Base-by-base conservation (phyloP, 2,113 vertebrate species). In the Datnioides undecimradiatus region DNA sequence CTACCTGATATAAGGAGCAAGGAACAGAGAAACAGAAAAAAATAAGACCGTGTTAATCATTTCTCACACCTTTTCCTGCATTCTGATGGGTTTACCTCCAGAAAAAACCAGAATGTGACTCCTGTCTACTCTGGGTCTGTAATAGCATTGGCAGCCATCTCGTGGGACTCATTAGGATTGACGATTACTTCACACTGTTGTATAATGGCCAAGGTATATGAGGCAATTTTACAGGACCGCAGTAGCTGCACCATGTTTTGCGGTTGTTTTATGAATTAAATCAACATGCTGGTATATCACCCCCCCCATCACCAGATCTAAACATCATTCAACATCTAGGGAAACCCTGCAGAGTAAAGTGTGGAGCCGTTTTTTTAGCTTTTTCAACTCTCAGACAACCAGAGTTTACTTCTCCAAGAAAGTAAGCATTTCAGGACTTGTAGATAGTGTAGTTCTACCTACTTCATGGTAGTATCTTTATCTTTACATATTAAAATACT, bases 111-210 rank as follows among this genome's bases (percentile, higher is more conserved):
- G 59, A 46, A 59, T 34, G 73, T 55, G 57, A 62, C 67, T 54
- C 63, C 63, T 36, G 72, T 79, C 74, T 52, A 64, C n/a, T 76
- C 70, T 70, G 69, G 84, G 79, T 79, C 75, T 4, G 7, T 86
- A 86, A 86, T 84, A 82, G 78, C 79, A 80, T 87, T 73, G 87
- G 76, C 84, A 82, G 87, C 40, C 57, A 3, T 82, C 88, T 82
- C 80, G 0, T 21, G 88, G 85, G 90, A 84, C 83, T 92, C 89
- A 89, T 92, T 91, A 86, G 74, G 78, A n/a, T 67, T 33, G 55
- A 27, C 51, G 36, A 87, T 91, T 85, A 76, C 83, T 85, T 74
- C 23, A 17, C 80, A 68, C 48, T 1, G 29, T 77, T 60, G 72
- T 78, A 75, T 85, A 87, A 90, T 85, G 75, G 70, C 84, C 45